Evolutionary conservation across 2,888 invertebrate genomes (phyloP), one percentile per base, ranked within the genome.

Genomic region (Conus canariensis): DNA sequence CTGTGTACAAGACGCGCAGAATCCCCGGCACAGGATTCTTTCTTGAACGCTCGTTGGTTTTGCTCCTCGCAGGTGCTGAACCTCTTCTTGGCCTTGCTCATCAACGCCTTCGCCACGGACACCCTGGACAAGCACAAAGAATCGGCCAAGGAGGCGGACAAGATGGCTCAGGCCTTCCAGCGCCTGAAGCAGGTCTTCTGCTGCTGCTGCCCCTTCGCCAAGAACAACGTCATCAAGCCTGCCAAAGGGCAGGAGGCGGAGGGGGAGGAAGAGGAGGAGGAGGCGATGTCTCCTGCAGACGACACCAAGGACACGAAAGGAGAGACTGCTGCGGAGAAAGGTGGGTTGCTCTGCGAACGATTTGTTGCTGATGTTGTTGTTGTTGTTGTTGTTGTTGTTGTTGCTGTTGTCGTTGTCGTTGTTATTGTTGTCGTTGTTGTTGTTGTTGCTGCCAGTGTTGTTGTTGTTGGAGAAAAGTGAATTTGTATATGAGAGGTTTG

Each of bases 71-170:
- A 96, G 96, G 95, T 96, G 93, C 98, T 99, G 96, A 99, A 99
- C 96, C 98, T 99, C 97, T 99, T 99, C 97, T 98, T 99, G 97
- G 99, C 99, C 96, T 97, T 99, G 97, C 97, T 99, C 97, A 98
- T 99, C 97, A 99, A 99, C 97, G 99, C 99, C 96, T 99, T 99
- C 93, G 95, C 95, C 16, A 94, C 94, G 83, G 96, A 96, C 92
- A 93, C 94, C 14, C 91, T 96, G 16, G 91, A 93, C 30, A 94
- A 94, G 89, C 92, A 93, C 67, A 92, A 93, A 77, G 93, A 93
- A 19, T 91, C 92, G 22, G 91, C 92, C 80, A 92, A 91, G 14
- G 95, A 95, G 87, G 94, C 93, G 67, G 94, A 94, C 80, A 95
- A 94, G 90, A 93, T 96, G 80, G 92, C 93, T 64, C 91, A 94